Evolutionary conservation across 2,113 vertebrate genomes (phyloP).

Genomic region (Dipodomys spectabilis): DNA sequence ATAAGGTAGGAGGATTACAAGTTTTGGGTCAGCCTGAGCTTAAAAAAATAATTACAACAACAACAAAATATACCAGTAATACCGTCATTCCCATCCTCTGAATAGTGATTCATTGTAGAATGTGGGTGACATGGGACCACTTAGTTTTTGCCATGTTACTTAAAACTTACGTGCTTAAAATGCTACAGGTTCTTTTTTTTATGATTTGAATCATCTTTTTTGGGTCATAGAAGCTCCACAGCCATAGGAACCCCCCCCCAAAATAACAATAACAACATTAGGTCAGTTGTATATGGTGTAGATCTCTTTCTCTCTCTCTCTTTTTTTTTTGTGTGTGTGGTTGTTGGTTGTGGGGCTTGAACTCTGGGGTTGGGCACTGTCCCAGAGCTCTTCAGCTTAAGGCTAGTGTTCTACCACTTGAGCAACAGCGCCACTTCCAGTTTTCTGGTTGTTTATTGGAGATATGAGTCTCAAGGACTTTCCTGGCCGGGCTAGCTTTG

Average conservation of each 20-base stretch:
- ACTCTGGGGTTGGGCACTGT: no score
- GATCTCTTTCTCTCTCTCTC: no score
- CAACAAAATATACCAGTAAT: not conserved
- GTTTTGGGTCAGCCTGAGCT: no score
- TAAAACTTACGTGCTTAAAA: slow-evolving; percentile 29
- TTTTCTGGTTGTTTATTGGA: no score
- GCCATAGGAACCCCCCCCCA: not conserved
- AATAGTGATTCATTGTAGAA: not conserved
- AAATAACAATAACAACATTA: not conserved
- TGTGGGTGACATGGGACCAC: not conserved
- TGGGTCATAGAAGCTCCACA: not conserved
- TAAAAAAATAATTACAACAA: not conserved
- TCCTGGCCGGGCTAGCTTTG: no score
- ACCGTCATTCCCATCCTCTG: not conserved
- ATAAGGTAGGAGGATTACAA: no score
- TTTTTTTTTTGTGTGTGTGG: no score
- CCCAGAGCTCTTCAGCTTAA: no score
- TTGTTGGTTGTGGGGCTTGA: no score
- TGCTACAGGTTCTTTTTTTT: slow-evolving; percentile 58
- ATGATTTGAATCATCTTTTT: slow-evolving; percentile 51
- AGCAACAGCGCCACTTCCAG: no score
- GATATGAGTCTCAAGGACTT: no score
- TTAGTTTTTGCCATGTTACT: slow-evolving; percentile 48
- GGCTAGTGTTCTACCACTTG: no score
- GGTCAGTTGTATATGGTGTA: not conserved